Base-by-base conservation (phyloP, 2,797 vertebrate genomes). In the Tarsius wallacei region DNA sequence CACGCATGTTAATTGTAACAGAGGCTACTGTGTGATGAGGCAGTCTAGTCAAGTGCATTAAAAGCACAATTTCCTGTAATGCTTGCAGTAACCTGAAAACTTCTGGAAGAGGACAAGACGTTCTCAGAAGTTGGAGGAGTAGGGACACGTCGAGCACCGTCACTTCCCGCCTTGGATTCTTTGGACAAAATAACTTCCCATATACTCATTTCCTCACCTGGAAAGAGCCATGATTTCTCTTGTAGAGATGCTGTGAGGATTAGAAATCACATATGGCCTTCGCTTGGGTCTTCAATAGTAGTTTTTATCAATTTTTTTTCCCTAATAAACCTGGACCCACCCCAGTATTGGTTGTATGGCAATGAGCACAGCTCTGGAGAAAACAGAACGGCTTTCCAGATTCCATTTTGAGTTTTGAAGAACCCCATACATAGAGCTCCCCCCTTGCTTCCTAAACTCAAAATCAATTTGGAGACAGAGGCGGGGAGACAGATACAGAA, bases 241-340 rank as follows among this genome's bases (percentile, higher is more conserved):
- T 2, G 26, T 1, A 36, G 51, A 33, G 61, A 28, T 61, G 33
- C 11, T n/a, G 26, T 36, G 53, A 59, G 66, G 13, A 22, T 12
- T 15, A 10, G 17, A 55, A 63, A 33, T 12, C 53, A 70, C 2
- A 0, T 5, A 0, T 15, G n/a, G 33, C 24, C 66, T 42, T 26
- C 0, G 11, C 51, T 10, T 36, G 17, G 42, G 47, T 1, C 24
- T 0, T 9, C 77, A 42, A 0, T 2, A 3, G 21, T n/a, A 28
- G 21, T 42, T 73, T 64, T 15, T 4, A n/a, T 28, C 42, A 2
- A 1, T 16, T 22, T 68, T 33, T 19, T 64, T n/a, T 47, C n/a
- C 63, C 26, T 59, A 12, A 26, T 26, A 63, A 61, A 63, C 8
- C 22, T 68, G 24, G 10, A 8, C n/a, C 28, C 16, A 61, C 47